These are phyloP conservation scores for Drosophila birchii DNA, from an alignment of 2,888 invertebrate genomes.

Conservation along the genomic window DNA sequence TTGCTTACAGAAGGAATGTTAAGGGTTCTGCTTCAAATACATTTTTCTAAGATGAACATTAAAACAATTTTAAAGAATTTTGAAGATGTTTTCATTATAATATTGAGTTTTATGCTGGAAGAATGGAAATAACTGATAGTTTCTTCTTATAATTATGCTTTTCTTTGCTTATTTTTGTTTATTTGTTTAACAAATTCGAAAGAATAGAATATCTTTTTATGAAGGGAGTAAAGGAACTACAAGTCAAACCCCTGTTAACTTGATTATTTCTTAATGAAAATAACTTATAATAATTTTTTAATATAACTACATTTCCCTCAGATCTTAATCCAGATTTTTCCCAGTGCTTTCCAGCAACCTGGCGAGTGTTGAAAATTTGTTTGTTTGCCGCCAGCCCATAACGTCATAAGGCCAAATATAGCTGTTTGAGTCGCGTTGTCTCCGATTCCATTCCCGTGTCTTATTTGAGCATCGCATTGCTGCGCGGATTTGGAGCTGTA, in stretches of 20 bases:
- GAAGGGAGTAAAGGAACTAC: neutral
- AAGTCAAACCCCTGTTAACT: neutral
- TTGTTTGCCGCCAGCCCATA: slow-evolving; percentile 45
- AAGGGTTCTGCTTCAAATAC: neutral
- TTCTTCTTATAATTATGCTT: neutral
- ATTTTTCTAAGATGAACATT: neutral
- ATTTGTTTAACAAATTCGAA: too few relatives aligned
- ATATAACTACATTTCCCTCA: neutral
- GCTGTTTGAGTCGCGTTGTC: slow-evolving; percentile 35
- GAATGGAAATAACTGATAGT: neutral
- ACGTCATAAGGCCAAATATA: slow-evolving; percentile 42
- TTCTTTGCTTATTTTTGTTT: neutral
- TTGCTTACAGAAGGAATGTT: too few relatives aligned
- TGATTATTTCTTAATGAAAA: too few relatives aligned
- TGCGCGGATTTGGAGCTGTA: slow-evolving; percentile 7
- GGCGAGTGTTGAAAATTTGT: slow-evolving; percentile 59
- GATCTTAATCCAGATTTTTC: neutral
- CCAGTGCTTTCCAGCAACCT: slow-evolving; percentile 9
- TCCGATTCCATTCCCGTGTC: slow-evolving; percentile 35
- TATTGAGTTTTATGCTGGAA: too few relatives aligned
- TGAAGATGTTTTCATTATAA: too few relatives aligned
- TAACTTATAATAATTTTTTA: neutral
- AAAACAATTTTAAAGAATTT: neutral
- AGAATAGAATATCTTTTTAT: too few relatives aligned
- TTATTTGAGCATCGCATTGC: slow-evolving; percentile 44